phyloP scores from a whole-genome alignment of 2,888 invertebrate genomes.

The Quadriops clusia region DNA sequence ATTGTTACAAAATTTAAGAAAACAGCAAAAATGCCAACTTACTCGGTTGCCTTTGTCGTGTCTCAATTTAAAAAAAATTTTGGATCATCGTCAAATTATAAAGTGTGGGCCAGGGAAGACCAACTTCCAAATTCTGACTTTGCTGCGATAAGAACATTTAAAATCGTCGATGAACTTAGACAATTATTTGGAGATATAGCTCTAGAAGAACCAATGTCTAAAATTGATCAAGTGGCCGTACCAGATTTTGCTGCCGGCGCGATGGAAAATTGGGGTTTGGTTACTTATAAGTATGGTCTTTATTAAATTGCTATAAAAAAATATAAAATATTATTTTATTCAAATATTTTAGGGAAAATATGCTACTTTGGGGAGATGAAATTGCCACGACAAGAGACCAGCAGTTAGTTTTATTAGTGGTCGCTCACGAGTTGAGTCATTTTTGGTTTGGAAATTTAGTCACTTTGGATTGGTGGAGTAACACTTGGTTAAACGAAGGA shows the following conservation, averaged over 20 bases:
- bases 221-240: conserved; percentile 75
- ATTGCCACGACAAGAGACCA: conserved; percentile 45
- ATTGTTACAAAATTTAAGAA: no score
- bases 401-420: conserved; percentile 52
- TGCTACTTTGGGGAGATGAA: conserved; percentile 39
- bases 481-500: conserved; percentile 63
- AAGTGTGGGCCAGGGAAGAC: conserved; percentile 37
- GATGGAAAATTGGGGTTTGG: conserved; percentile 88
- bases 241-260: conserved; percentile 76
- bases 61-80: conserved; percentile 49
- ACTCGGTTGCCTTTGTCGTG: conserved; percentile 73
- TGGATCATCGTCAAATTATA: conserved; percentile 11
- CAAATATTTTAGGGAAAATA: conserved; percentile 50
- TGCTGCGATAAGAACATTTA: no score
- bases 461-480: conserved; percentile 65
- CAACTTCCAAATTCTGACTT: conserved; percentile 38
- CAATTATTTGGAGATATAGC: no score
- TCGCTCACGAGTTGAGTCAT: conserved; percentile 70
- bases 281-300: conserved; percentile 56
- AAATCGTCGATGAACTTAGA: no score
- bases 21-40: conserved; percentile 65
- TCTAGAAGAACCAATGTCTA: no score
- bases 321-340: conserved; percentile 7
- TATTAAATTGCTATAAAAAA: background rate
- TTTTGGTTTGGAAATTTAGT: conserved; percentile 75